Conservation (phyloP, 2,888 invertebrate species). For the Troides helena region DNA sequence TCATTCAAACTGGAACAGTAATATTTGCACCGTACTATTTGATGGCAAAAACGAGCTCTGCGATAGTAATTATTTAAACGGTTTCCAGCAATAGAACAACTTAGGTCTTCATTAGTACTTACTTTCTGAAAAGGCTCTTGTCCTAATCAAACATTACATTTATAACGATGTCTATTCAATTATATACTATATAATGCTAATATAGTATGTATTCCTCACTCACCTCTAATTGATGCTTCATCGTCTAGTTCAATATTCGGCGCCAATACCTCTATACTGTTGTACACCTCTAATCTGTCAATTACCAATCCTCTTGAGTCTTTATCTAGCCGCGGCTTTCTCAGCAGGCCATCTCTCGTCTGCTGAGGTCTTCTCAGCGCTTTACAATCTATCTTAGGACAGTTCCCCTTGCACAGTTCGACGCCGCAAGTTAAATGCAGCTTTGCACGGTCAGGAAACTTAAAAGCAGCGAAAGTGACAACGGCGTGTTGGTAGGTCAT, state of each 20-base stretch:
- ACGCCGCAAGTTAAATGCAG: slow-evolving; percentile 88
- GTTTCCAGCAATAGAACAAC: no score
- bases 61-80: no score
- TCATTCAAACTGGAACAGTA: no score
- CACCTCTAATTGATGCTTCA: slow-evolving; percentile 76
- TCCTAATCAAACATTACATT: not conserved
- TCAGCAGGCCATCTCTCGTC: slow-evolving; percentile 67
- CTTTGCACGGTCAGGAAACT: slow-evolving; percentile 89
- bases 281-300: slow-evolving; percentile 87
- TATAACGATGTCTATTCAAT: no score
- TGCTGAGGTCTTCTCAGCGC: slow-evolving; percentile 68
- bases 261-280: slow-evolving; percentile 89
- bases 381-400: slow-evolving; percentile 82
- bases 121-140: not conserved
- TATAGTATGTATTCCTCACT: slow-evolving; percentile 1
- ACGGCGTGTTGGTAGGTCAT: slow-evolving; percentile 77
- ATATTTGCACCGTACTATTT: no score
- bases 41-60: no score
- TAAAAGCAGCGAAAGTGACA: slow-evolving; percentile 89
- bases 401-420: slow-evolving; percentile 86
- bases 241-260: slow-evolving; percentile 88
- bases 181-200: no score
- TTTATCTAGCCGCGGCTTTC: slow-evolving; percentile 72
- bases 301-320: slow-evolving; percentile 80
- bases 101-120: no score